Conservation (phyloP, 2,888 invertebrate genomes). For the Xylocampa areola region DNA sequence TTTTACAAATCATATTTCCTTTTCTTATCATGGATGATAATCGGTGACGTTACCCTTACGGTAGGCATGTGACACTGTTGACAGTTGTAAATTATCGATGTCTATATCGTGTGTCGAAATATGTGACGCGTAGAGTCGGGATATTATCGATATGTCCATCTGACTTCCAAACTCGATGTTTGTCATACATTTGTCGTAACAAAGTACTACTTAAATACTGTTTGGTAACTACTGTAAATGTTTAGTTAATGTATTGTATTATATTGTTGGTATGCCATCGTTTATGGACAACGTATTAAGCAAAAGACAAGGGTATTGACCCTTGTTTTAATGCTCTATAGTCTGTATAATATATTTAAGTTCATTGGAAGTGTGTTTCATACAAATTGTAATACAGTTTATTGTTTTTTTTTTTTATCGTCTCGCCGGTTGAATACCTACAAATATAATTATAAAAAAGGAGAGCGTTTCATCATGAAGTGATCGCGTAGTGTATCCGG, state of each 20-base stretch:
- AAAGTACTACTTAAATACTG: slow-evolving; percentile 22
- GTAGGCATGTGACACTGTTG: slow-evolving; percentile 63
- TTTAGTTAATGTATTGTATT: background rate
- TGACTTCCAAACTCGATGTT: slow-evolving; percentile 27
- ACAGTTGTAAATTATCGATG: slow-evolving; percentile 67
- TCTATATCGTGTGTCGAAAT: slow-evolving; percentile 64
- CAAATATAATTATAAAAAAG: too few relatives aligned
- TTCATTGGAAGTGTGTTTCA: too few relatives aligned
- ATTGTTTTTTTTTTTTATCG: too few relatives aligned
- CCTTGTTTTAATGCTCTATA: too few relatives aligned
- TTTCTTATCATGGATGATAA: slow-evolving; percentile 12
- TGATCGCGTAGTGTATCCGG: too few relatives aligned
- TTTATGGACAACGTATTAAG: background rate
- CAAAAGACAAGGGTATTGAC: too few relatives aligned
- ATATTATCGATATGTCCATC: slow-evolving; percentile 63
- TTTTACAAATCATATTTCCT: background rate
- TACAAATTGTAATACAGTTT: too few relatives aligned
- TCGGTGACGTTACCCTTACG: slow-evolving; percentile 19
- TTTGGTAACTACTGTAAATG: slow-evolving; percentile 18
- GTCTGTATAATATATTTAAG: too few relatives aligned
- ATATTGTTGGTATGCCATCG: background rate
- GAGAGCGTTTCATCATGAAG: too few relatives aligned
- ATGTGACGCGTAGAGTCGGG: slow-evolving; percentile 65
- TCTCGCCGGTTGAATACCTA: too few relatives aligned
- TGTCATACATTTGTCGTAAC: slow-evolving; percentile 44